These are phyloP conservation scores for Plutomurus gul DNA, from an alignment of 1,140 invertebrate species.

Conservation along the genomic window DNA sequence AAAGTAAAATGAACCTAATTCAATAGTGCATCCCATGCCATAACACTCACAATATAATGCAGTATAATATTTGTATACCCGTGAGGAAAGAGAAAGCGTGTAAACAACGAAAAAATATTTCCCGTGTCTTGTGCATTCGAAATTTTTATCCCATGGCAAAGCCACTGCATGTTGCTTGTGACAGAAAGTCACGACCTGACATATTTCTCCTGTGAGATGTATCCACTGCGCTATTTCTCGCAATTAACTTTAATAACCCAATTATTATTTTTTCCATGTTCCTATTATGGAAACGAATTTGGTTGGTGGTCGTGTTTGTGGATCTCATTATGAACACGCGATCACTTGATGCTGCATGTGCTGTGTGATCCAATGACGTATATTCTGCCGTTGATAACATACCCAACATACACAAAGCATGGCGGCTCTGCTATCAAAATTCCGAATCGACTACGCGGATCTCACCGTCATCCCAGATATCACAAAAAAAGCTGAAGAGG, in stretches of 20 bases:
- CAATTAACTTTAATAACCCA: not conserved
- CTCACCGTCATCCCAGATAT: slow-evolving; percentile 87
- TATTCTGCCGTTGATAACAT: not conserved
- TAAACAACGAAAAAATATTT: too few species aligned
- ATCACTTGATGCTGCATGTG: not conserved
- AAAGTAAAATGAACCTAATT: not conserved
- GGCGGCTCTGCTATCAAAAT: slow-evolving; percentile 88
- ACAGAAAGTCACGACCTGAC: too few species aligned
- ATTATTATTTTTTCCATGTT: not conserved
- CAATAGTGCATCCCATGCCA: not conserved
- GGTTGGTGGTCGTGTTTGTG: not conserved
- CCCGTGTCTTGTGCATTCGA: too few species aligned
- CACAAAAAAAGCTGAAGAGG: slow-evolving; percentile 69
- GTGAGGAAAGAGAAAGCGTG: too few species aligned
- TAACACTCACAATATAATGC: too few species aligned
- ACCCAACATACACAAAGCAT: too few species aligned
- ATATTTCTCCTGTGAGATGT: too few species aligned
- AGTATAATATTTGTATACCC: too few species aligned
- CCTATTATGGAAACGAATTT: too few species aligned
- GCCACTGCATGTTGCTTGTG: too few species aligned
- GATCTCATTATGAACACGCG: not conserved
- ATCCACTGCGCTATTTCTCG: not conserved
- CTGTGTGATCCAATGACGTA: not conserved
- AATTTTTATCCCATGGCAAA: too few species aligned
- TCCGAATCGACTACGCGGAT: slow-evolving; percentile 89